A percentile compares a stretch with the other conserved stretches of the same genome.
phyloP scores from a whole-genome alignment of 1,140 invertebrate species.

The Drosophila carrolli region DNA sequence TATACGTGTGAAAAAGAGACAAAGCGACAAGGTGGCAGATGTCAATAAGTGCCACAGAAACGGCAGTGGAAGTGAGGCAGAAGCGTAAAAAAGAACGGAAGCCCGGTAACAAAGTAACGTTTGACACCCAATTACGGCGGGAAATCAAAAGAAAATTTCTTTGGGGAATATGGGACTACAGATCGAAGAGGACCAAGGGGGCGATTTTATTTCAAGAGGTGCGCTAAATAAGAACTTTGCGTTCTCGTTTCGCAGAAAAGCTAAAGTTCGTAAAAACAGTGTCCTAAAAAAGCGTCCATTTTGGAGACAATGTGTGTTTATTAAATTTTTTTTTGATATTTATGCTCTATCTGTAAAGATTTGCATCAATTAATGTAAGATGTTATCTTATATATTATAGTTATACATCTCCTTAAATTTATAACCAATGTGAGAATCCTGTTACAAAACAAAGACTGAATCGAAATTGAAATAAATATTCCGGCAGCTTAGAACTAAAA shows the following conservation, averaged over 20 bases:
- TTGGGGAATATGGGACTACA: constrained; percentile 54
- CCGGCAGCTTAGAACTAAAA: too few relatives aligned
- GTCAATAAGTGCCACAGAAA: constrained; percentile 70
- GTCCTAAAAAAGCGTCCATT: too few relatives aligned
- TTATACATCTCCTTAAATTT: too few relatives aligned
- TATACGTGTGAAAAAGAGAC: constrained; percentile 35
- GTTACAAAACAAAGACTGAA: too few relatives aligned
- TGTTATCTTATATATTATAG: too few relatives aligned
- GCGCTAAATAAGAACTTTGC: constrained; percentile 3
- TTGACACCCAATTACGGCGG: constrained; percentile 80
- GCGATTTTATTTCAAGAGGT: constrained; percentile 1
- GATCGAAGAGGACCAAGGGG: constrained; percentile 7
- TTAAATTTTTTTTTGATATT: too few relatives aligned
- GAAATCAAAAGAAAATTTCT: constrained; percentile 78
- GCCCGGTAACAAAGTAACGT: constrained; percentile 71
- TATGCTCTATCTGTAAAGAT: too few relatives aligned
- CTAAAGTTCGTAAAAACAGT: background rate
- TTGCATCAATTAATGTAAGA: too few relatives aligned
- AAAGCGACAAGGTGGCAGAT: constrained; percentile 67
- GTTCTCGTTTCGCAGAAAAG: background rate
- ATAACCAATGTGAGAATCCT: too few relatives aligned
- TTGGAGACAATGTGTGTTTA: too few relatives aligned
- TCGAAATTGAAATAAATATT: too few relatives aligned
- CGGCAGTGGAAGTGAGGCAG: constrained; percentile 14
- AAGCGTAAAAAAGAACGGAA: constrained; percentile 49